Base-by-base conservation (phyloP, 2,113 vertebrate genomes). In the Empidonax traillii region DNA sequence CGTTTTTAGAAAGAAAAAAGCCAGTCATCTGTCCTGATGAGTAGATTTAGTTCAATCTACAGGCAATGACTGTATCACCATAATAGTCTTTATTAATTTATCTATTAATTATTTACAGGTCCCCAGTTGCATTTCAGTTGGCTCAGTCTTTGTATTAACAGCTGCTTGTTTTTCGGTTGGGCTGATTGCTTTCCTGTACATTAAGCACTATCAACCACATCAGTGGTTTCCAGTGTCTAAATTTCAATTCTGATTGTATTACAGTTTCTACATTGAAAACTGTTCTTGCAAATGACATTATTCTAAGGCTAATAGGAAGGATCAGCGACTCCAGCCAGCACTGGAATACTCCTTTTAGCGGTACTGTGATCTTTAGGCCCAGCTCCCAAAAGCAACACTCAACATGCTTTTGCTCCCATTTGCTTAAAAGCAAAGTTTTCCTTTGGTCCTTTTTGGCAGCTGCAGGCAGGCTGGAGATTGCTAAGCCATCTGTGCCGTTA, bases 61-160 rank as follows among this genome's bases (percentile, higher is more conserved):
- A 83, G 30, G 19, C 67, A 76, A 76, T 76, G 49, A 31, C 6
- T 61, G 13, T 25, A 74, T 43, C 16, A 61, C 33, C n/a, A 84
- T 12, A 87, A 74, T 3, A 73, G 47, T n/a, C 37, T 53, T 84
- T 71, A 80, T 90, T 92, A 90, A 88, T 85, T 72, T 52, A 58
- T 21, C 44, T 47, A 62, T 89, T 55, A 85, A 81, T 74, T 77
- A 94, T 90, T 96, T 84, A 95, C 53, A 76, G 88, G 6, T 53
- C 88, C 56, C 46, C 73, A 39, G 55, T 19, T 79, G 55, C 52
- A 31, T 44, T 88, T 67, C 63, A 69, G 25, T 41, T 87, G 73
- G 15, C 44, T 62, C 10, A n/a, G 51, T 61, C 44, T 30, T 71
- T 73, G 44, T 15, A 73, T 76, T 66, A 90, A 35, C 61, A 85